Conservation (phyloP, 2,888 invertebrate species). For the Automeris io region DNA sequence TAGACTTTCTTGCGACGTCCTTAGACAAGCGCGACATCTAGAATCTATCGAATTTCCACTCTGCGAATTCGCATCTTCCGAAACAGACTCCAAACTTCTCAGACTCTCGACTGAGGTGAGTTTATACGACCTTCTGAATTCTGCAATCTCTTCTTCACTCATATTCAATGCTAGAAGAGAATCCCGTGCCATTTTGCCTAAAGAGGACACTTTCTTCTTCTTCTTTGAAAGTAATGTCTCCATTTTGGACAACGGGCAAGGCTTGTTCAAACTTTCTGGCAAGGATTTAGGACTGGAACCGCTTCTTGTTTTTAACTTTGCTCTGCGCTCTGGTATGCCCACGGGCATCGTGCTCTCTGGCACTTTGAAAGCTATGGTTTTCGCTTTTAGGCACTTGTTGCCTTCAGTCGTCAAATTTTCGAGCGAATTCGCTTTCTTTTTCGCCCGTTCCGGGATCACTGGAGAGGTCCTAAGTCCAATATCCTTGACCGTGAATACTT, state of each 20-base stretch:
- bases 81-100: conserved; percentile 62
- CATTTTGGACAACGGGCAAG: conserved; percentile 51
- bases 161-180: conserved; percentile 65
- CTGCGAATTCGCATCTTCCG: conserved; percentile 63
- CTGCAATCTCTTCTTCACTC: conserved; percentile 67
- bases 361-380: conserved; percentile 59
- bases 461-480: conserved; percentile 43
- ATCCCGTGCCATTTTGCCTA: conserved; percentile 68
- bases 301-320: conserved; percentile 48
- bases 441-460: conserved; percentile 56
- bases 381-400: conserved; percentile 48
- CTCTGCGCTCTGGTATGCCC: conserved; percentile 57
- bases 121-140: conserved; percentile 60
- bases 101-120: conserved; percentile 65
- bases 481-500: conserved; percentile 46
- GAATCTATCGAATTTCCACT: conserved; percentile 64
- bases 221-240: conserved; percentile 47
- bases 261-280: conserved; percentile 63
- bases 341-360: conserved; percentile 58
- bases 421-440: conserved; percentile 58
- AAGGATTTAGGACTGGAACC: conserved; percentile 68
- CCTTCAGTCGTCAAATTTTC: conserved; percentile 44
- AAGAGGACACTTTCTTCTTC: conserved; percentile 59
- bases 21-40: conserved; percentile 51
- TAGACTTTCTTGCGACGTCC: conserved; percentile 65